Evolutionary conservation across 53 echinoderm and acorn worm genomes (phyloP).

Genomic region (Patiria pectinifera): DNA sequence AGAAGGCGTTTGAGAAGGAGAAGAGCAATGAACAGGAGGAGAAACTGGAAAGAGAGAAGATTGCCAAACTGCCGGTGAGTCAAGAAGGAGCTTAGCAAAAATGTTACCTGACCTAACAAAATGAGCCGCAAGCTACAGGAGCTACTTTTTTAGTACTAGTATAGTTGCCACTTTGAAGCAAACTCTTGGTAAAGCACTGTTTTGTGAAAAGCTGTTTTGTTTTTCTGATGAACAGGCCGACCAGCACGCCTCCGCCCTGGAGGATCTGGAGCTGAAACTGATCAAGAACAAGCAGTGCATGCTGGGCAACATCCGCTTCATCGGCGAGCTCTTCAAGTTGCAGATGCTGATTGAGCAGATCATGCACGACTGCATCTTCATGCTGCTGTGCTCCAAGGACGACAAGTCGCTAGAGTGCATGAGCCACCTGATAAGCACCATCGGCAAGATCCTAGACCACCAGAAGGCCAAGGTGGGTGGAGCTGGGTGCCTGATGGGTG

Average conservation of each 20-base stretch:
- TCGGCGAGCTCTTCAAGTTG: slow-evolving; percentile 95
- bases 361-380: slow-evolving; percentile 94
- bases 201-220: background rate
- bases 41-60: slow-evolving; percentile 69
- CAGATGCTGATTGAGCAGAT: slow-evolving; percentile 93
- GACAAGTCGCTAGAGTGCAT: slow-evolving; percentile 95
- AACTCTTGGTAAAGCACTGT: too few species aligned
- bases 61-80: slow-evolving; percentile 77
- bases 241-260: slow-evolving; percentile 14
- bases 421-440: slow-evolving; percentile 77
- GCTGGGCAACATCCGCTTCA: slow-evolving; percentile 92
- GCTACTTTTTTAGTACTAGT: too few species aligned
- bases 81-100: too few species aligned
- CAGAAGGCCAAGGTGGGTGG: slow-evolving; percentile 86
- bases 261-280: slow-evolving; percentile 61
- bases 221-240: slow-evolving; percentile 16
- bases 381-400: slow-evolving; percentile 85
- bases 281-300: slow-evolving; percentile 79
- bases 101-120: too few species aligned
- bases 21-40: slow-evolving; percentile 72
- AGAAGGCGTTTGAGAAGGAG: slow-evolving; percentile 94
- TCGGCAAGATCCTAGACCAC: slow-evolving; percentile 91
- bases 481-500: background rate
- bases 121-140: too few species aligned
- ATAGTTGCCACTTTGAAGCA: too few species aligned